These are phyloP conservation scores for Falco cherrug DNA, from an alignment of 2,797 vertebrate genomes.

Conservation along the genomic window DNA sequence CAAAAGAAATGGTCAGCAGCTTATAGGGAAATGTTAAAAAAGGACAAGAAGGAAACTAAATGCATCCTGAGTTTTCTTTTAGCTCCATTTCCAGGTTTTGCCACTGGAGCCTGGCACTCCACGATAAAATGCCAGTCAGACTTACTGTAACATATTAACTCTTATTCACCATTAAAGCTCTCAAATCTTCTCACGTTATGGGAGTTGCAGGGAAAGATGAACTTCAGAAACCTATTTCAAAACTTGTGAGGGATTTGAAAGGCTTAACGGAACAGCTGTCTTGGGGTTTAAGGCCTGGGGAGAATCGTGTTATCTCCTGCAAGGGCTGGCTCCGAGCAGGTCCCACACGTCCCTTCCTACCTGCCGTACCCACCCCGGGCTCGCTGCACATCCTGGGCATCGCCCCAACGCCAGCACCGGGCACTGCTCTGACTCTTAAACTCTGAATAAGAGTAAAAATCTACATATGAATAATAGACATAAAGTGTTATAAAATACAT, in stretches of 20 bases:
- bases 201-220: not conserved
- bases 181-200: rapidly evolving
- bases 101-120: not conserved
- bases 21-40: not conserved
- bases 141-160: too few relatives aligned
- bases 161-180: rapidly evolving
- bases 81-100: too few relatives aligned
- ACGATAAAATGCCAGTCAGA: not conserved
- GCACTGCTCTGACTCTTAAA: rapidly evolving
- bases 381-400: not conserved
- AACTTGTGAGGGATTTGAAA: not conserved
- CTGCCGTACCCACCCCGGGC: not conserved
- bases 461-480: rapidly evolving
- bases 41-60: not conserved
- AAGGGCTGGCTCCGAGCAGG: too few relatives aligned
- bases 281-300: rapidly evolving
- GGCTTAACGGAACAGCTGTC: not conserved
- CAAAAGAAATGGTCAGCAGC: not conserved
- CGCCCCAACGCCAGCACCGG: not conserved
- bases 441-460: not conserved
- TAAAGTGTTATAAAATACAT: not conserved
- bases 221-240: not conserved
- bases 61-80: rapidly evolving
- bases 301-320: rapidly evolving
- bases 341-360: not conserved